A percentile compares a stretch with the other conserved stretches of the same genome.
These are phyloP conservation scores for Holothuria scabra DNA, from an alignment of 53 echinoderm and acorn worm genomes.

Conservation along the genomic window DNA sequence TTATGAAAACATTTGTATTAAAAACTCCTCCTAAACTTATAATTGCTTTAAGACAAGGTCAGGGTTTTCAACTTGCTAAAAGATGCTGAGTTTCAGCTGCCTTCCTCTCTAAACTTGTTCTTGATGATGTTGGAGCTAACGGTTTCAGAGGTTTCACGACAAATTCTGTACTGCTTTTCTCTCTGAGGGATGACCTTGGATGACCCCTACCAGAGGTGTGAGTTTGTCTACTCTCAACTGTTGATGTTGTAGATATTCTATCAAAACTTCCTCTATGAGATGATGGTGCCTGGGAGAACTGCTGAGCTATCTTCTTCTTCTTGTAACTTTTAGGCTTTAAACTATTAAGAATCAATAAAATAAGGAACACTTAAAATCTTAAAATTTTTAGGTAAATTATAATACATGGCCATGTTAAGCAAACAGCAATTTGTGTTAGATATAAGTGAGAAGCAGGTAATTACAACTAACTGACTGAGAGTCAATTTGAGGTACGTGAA, in stretches of 20 bases:
- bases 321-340: conserved; percentile 85
- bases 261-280: conserved; percentile 42
- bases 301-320: conserved; percentile 68
- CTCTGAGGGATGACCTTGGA: background rate
- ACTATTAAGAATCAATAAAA: conserved; percentile 28
- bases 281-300: conserved; percentile 11
- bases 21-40: too few relatives aligned
- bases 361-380: too few relatives aligned
- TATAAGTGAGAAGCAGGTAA: too few relatives aligned
- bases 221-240: conserved; percentile 28
- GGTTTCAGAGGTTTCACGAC: background rate
- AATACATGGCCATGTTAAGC: too few relatives aligned
- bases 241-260: conserved; percentile 18
- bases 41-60: too few relatives aligned
- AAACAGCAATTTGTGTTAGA: too few relatives aligned
- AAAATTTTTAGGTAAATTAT: too few relatives aligned
- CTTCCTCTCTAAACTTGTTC: conserved; percentile 17
- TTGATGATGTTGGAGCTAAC: background rate
- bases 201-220: background rate
- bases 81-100: conserved; percentile 14
- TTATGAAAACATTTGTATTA: too few relatives aligned
- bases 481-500: too few relatives aligned
- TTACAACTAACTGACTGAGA: too few relatives aligned
- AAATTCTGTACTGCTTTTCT: conserved; percentile 2
- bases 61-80: too few relatives aligned